These are phyloP conservation scores for Belgica antarctica DNA, from an alignment of 2,888 invertebrate species.

Conservation along the genomic window DNA sequence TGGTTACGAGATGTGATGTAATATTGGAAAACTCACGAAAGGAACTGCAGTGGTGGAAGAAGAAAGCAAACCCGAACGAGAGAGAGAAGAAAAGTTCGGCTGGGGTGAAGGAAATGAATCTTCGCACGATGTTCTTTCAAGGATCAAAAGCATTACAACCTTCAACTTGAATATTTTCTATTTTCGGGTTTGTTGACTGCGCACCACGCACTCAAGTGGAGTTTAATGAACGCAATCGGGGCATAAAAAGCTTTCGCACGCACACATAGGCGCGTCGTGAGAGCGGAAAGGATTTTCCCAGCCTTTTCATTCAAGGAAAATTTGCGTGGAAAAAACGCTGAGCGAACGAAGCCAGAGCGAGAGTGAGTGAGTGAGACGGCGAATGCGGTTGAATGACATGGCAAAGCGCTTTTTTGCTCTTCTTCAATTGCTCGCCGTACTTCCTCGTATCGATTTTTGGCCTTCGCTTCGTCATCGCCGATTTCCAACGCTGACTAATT, in stretches of 20 bases:
- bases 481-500: background rate
- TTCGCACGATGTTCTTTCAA: background rate
- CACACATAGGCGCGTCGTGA: constrained; percentile 15
- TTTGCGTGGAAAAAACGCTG: background rate
- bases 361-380: background rate
- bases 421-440: constrained; percentile 41
- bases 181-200: background rate
- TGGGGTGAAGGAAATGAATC: background rate
- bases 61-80: background rate
- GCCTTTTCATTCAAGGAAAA: constrained; percentile 19
- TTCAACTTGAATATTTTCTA: constrained; percentile 39
- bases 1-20: background rate
- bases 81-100: background rate
- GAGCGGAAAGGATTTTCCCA: background rate
- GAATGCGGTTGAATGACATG: constrained; percentile 40
- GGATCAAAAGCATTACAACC: constrained; percentile 38
- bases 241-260: background rate
- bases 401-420: constrained; percentile 10
- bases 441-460: constrained; percentile 41
- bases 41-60: background rate
- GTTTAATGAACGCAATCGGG: constrained; percentile 39
- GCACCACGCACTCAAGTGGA: background rate
- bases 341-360: background rate
- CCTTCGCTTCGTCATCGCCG: constrained; percentile 7
- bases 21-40: background rate